Conservation (phyloP, 2,888 invertebrate species). For the Drosophila siamana region DNA sequence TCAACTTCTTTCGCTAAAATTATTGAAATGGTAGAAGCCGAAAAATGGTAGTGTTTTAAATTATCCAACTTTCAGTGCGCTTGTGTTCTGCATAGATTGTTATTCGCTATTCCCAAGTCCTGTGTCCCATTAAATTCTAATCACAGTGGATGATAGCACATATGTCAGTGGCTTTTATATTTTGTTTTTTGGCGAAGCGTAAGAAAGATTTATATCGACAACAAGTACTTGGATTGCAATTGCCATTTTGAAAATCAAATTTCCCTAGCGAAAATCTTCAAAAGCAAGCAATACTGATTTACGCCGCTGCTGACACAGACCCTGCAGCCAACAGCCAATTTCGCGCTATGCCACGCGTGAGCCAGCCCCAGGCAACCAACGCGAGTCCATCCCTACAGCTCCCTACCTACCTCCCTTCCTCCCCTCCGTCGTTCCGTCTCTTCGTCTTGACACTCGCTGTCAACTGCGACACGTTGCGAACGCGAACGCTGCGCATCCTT, state of each 20-base stretch:
- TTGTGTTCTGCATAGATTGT: too few species aligned
- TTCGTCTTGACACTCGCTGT: constrained; percentile 21
- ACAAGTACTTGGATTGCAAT: constrained; percentile 30
- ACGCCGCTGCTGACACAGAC: constrained; percentile 10
- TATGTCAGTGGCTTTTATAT: constrained; percentile 1
- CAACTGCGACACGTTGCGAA: constrained; percentile 56
- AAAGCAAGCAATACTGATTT: constrained; percentile 67
- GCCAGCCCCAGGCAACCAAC: constrained; percentile 28
- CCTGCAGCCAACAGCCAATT: constrained; percentile 63
- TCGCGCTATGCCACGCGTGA: constrained; percentile 52
- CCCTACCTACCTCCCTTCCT: too few species aligned
- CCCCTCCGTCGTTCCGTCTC: neutral
- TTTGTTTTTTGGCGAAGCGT: neutral
- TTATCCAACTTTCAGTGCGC: too few species aligned
- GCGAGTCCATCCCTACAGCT: neutral
- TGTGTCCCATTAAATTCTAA: neutral
- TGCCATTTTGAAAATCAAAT: constrained; percentile 62
- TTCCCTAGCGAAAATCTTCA: constrained; percentile 65
- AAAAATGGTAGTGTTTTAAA: too few species aligned
- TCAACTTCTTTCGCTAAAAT: too few species aligned
- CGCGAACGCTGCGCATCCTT: constrained; percentile 37
- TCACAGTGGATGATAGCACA: constrained; percentile 1
- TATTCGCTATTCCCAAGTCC: neutral
- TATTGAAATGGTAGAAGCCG: too few species aligned
- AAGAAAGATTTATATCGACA: constrained; percentile 4